phyloP scores from a whole-genome alignment of 2,888 invertebrate genomes.

The Eumacrocentrus americanus region DNA sequence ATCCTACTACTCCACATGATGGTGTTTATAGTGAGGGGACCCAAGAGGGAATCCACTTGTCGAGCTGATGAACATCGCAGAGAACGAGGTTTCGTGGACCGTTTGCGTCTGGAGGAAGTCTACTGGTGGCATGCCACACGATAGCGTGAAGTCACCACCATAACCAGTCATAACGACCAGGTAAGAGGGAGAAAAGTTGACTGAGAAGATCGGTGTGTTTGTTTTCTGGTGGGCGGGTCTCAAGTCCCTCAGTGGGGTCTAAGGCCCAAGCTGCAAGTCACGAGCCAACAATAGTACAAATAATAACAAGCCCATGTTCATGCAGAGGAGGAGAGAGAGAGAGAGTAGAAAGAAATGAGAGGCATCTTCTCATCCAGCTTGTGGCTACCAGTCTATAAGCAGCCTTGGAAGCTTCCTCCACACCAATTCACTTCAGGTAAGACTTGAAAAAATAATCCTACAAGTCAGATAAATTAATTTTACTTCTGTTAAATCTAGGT shows the following conservation, averaged over 20 bases:
- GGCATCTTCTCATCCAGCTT: slow-evolving; percentile 48
- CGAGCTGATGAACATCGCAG: slow-evolving; percentile 9
- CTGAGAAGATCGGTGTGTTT: slow-evolving; percentile 46
- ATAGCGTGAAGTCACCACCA: slow-evolving; percentile 4
- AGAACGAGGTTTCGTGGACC: slow-evolving; percentile 7
- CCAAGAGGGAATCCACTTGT: slow-evolving; percentile 23
- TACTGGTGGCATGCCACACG: neutral
- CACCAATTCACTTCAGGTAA: slow-evolving; percentile 25
- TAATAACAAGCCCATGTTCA: slow-evolving; percentile 54
- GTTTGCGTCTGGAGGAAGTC: neutral
- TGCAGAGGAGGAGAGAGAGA: slow-evolving; percentile 4
- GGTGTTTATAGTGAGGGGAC: slow-evolving; percentile 23
- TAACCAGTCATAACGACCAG: neutral
- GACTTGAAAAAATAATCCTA: too few relatives aligned
- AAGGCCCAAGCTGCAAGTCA: slow-evolving; percentile 55
- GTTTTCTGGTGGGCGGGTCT: slow-evolving; percentile 55
- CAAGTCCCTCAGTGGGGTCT: slow-evolving; percentile 35
- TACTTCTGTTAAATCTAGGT: too few relatives aligned
- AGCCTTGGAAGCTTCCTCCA: slow-evolving; percentile 42
- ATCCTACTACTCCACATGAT: neutral
- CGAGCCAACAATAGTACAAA: slow-evolving; percentile 61
- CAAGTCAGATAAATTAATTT: too few relatives aligned
- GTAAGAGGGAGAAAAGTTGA: slow-evolving; percentile 20
- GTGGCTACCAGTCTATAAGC: slow-evolving; percentile 49
- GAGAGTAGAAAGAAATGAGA: slow-evolving; percentile 30